Conservation (phyloP, 1,140 invertebrate species). For the Trialeurodes vaporariorum region DNA sequence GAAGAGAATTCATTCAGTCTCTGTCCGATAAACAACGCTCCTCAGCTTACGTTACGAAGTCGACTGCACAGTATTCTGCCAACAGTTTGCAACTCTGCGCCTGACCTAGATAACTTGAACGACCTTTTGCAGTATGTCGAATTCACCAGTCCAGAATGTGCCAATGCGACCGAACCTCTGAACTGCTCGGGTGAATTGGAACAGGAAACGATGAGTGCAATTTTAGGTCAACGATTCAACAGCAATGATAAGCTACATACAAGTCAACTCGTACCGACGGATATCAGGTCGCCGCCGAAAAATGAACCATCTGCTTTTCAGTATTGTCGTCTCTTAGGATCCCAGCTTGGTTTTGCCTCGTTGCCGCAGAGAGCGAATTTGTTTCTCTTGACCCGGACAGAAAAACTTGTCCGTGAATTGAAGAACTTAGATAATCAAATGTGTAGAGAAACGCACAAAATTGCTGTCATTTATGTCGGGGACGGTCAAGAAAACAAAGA, state of each 20-base stretch:
- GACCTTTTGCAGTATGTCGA: constrained; percentile 87
- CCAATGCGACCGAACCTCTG: constrained; percentile 53
- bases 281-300: constrained; percentile 3
- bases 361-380: constrained; percentile 78
- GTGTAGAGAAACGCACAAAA: constrained; percentile 94
- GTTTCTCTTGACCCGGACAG: constrained; percentile 79
- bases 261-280: neutral
- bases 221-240: constrained; percentile 54
- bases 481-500: constrained; percentile 94
- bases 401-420: constrained; percentile 79
- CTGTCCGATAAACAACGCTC: constrained; percentile 27
- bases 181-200: constrained; percentile 40
- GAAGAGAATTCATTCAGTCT: constrained; percentile 21
- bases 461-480: constrained; percentile 96
- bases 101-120: constrained; percentile 84
- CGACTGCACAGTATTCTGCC: constrained; percentile 62
- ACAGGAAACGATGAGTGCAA: constrained; percentile 69
- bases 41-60: constrained; percentile 54
- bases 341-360: constrained; percentile 77
- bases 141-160: constrained; percentile 81
- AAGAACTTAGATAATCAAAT: constrained; percentile 84
- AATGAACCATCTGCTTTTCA: constrained; percentile 48
- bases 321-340: constrained; percentile 74
- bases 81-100: constrained; percentile 64
- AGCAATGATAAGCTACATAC: neutral